Base-by-base conservation (phyloP, 2,888 invertebrate genomes). In the Enchytraeus crypticus region DNA sequence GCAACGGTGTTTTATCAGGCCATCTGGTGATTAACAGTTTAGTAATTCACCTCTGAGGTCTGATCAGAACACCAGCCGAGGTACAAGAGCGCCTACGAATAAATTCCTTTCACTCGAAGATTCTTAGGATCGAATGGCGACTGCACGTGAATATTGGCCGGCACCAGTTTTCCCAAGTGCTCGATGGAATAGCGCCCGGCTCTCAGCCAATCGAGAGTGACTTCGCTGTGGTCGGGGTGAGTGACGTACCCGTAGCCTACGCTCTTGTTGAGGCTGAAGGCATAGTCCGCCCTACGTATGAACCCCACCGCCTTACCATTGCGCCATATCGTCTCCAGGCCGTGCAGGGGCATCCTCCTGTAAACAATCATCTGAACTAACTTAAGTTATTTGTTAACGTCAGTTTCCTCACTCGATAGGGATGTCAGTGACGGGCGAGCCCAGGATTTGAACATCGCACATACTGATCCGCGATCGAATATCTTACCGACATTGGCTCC, bases 111-210 rank as follows among this genome's bases (percentile, higher is more conserved):
- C 55, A 89, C 79, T 67, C 91, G 83, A 73, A 86, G 85, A 58
- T 87, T 86, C 56, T 83, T 83, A 0, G 89, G 88, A 80, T 92
- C 91, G 73, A 92, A 92, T 0, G 90, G 90, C 68, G 88, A 88
- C 71, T 83, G 85, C 29, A 86, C 73, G 74, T 88, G 85, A 57
- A 88, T 26, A 4, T 82, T 83, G 0, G 90, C 89, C 57, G 85
- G 84, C 3, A 55, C 18, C n/a, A 26, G 14, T 23, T 47, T 29
- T 1, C 90, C 89, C 83, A 89, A 84, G 23, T 87, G 84, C 82
- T 91, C 90, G 46, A 92, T 84, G 75, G 88, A 85, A 73, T 90
- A 92, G 26, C 83, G 78, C 14, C 90, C 91, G 14, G 82, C 81
- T 83, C 83, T 61, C 32, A 74, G 49, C 61, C 57, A 72, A 26